Base-by-base conservation (phyloP, 2,888 invertebrate species). In the Oscheius onirici region DNA sequence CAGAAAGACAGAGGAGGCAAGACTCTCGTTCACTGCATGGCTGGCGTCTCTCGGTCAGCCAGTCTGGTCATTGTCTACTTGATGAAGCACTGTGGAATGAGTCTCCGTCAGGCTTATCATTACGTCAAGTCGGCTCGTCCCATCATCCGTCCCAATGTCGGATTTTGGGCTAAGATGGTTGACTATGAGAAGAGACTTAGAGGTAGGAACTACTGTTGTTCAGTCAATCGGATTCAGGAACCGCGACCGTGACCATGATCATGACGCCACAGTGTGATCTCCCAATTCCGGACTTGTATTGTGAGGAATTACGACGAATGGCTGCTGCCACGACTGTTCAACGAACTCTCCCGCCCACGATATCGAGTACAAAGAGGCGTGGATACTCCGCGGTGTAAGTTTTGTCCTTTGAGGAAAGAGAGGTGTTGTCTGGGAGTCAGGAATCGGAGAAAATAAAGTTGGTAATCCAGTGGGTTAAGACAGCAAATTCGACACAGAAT, bases 111-210 rank as follows among this genome's bases (percentile, higher is more conserved):
- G 61, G 82, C 80, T 2, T 83, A 81, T 69, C 77, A 76, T 61
- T 79, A 83, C 66, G 83, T 83, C 10, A 80, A 93, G 87, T 82
- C 91, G 60, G 90, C 91, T 83, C 91, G 93, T 88, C 92, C 93
- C 11, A 92, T 93, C 88, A 92, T 95, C 74, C 92, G 93, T 82
- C 95, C 95, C 2, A 95, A 95, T 89, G 92, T 92, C 49, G 94
- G 94, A 2, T 95, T 95, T 90, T 95, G 95, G 91, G 91, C 92
- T 75, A 95, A 95, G 88, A 90, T 95, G 74, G 93, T 95, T 52
- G 92, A 93, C 76, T 95, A 92, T 85, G 95, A 95, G 88, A 75
- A 79, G 22, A 76, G 82, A 11, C 63, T 86, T 44, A 74, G 83
- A 41, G 83, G 82, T 73, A 67, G 13, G 44, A 1, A 17, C 13